Percentiles rank a stretch among this genome's conserved stretches.
phyloP scores from a whole-genome alignment of 2,888 invertebrate species.

The Caprella mutica region DNA sequence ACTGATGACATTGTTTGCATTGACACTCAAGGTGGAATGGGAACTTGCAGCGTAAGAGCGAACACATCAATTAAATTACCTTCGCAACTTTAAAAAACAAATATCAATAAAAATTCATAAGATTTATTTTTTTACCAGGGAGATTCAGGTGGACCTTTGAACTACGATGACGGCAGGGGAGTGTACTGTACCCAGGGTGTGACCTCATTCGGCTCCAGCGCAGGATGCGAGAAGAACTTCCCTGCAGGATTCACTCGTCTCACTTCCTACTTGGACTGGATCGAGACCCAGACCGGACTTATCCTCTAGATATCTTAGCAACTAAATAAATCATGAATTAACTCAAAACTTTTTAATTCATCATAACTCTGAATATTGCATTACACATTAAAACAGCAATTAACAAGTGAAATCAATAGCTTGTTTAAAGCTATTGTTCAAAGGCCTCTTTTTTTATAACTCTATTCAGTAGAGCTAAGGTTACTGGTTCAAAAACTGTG shows the following conservation, averaged over 20 bases:
- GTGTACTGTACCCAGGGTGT: constrained; percentile 35
- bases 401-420: too few relatives aligned
- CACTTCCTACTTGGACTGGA: constrained; percentile 40
- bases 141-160: constrained; percentile 38
- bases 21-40: constrained; percentile 20
- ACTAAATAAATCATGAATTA: too few relatives aligned
- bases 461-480: too few relatives aligned
- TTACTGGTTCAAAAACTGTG: too few relatives aligned
- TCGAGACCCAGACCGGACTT: constrained; percentile 37
- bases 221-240: constrained; percentile 39
- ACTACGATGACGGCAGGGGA: constrained; percentile 28
- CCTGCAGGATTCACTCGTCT: constrained; percentile 42
- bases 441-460: too few relatives aligned
- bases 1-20: constrained; percentile 19
- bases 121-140: constrained; percentile 33
- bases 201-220: constrained; percentile 39
- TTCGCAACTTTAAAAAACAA: neutral
- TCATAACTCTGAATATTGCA: too few relatives aligned
- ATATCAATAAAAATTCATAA: too few relatives aligned
- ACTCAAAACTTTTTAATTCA: neutral
- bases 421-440: too few relatives aligned
- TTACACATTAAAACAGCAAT: too few relatives aligned
- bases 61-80: neutral
- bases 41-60: constrained; percentile 28
- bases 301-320: too few relatives aligned